Conservation (phyloP, 37 sponge, comb jelly and placozoan genomes). For the Beroe forskalii region DNA sequence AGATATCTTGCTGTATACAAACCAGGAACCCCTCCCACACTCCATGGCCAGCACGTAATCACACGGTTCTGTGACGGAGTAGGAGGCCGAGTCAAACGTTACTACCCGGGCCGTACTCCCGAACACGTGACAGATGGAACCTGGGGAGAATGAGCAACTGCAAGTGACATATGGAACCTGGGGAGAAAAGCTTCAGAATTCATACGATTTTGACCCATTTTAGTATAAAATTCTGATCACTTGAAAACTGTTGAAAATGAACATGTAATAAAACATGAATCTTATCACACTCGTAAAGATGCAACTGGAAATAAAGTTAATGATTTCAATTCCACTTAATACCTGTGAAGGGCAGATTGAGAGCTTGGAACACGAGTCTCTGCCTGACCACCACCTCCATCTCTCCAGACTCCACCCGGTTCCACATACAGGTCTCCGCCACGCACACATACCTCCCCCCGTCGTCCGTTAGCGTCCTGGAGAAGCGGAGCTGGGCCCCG, state of each 20-base stretch:
- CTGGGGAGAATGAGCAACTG: no score
- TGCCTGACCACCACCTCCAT: not conserved
- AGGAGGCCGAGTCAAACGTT: conserved; percentile 2
- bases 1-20: not conserved
- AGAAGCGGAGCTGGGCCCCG: not conserved
- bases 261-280: no score
- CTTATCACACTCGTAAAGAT: no score
- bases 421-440: not conserved
- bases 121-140: conserved; percentile 27
- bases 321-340: not conserved
- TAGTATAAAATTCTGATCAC: no score
- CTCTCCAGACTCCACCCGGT: not conserved
- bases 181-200: no score
- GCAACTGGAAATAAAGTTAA: not conserved
- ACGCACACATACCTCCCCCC: not conserved
- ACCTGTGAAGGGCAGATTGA: not conserved
- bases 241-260: no score
- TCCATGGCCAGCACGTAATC: conserved; percentile 58
- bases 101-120: not conserved
- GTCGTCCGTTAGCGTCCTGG: conserved; percentile 10
- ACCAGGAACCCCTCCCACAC: not conserved
- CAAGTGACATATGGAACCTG: no score
- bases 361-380: not conserved
- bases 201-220: no score
- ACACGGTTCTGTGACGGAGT: not conserved